Percentiles rank a stretch among this genome's conserved stretches.
Conservation (phyloP, 1,140 invertebrate genomes). For the Neodiprion virginianus region DNA sequence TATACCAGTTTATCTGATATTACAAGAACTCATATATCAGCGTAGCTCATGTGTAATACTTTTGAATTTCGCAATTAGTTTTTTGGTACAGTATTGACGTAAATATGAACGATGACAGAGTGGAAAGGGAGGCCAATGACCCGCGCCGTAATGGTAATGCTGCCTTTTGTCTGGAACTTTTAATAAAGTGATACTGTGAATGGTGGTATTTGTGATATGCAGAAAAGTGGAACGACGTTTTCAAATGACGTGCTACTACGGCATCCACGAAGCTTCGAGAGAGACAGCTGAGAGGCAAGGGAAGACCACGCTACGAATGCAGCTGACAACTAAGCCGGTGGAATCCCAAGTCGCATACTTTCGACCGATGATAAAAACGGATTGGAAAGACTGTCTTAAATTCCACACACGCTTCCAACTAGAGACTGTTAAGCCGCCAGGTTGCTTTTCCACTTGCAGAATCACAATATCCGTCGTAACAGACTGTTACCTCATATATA, state of each 20-base stretch:
- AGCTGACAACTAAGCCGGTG: conserved; percentile 4
- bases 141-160: too few species aligned
- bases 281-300: neutral
- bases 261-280: neutral
- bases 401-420: neutral
- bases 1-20: too few species aligned
- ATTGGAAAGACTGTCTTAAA: neutral
- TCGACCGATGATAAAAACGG: neutral
- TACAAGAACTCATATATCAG: too few species aligned
- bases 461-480: neutral
- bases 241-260: neutral
- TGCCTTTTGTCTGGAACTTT: conserved; percentile 47
- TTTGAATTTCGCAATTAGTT: too few species aligned
- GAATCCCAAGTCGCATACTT: neutral
- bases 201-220: neutral
- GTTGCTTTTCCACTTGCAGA: neutral
- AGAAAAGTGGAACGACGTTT: neutral
- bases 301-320: conserved; percentile 14
- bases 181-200: conserved; percentile 40
- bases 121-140: too few species aligned
- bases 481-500: neutral
- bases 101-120: too few species aligned
- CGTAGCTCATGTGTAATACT: too few species aligned
- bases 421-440: neutral
- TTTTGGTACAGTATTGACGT: too few species aligned